phyloP scores from a whole-genome alignment of 1,140 invertebrate genomes.

The Rhopalosiphum maidis region DNA sequence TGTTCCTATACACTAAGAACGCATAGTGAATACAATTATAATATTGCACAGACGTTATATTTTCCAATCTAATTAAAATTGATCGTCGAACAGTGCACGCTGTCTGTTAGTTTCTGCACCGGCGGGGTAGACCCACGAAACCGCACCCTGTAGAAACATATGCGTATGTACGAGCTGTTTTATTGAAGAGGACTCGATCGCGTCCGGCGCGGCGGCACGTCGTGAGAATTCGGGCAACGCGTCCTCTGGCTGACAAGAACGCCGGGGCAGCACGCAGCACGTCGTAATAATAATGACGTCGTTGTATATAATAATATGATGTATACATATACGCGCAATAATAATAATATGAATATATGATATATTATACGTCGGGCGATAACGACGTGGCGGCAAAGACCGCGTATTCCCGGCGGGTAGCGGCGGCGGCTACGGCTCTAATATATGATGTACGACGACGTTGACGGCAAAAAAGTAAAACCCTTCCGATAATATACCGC shows the following conservation, averaged over 20 bases:
- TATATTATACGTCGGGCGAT: background rate
- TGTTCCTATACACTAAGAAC: background rate
- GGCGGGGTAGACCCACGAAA: background rate
- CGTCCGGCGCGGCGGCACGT: background rate
- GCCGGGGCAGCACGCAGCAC: background rate
- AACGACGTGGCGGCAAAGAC: slow-evolving; percentile 12
- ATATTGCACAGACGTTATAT: background rate
- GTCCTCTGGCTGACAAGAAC: background rate
- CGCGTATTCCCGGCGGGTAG: slow-evolving; percentile 40
- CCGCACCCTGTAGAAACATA: background rate
- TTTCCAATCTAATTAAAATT: background rate
- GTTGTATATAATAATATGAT: background rate
- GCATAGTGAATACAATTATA: background rate
- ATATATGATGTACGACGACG: slow-evolving; percentile 29
- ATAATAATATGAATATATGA: background rate
- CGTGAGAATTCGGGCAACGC: slow-evolving; percentile 43
- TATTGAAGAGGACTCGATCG: background rate
- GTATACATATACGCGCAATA: background rate
- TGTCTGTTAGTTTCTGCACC: too few relatives aligned
- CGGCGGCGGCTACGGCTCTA: background rate
- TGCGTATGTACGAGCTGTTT: background rate
- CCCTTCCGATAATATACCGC: slow-evolving; percentile 39
- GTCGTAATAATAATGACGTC: background rate
- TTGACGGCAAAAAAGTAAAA: slow-evolving; percentile 15
- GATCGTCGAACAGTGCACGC: background rate